Percentiles rank a stretch among this genome's conserved stretches.
Evolutionary conservation across 2,888 invertebrate genomes (phyloP).

Genomic region (Philonicus albiceps): DNA sequence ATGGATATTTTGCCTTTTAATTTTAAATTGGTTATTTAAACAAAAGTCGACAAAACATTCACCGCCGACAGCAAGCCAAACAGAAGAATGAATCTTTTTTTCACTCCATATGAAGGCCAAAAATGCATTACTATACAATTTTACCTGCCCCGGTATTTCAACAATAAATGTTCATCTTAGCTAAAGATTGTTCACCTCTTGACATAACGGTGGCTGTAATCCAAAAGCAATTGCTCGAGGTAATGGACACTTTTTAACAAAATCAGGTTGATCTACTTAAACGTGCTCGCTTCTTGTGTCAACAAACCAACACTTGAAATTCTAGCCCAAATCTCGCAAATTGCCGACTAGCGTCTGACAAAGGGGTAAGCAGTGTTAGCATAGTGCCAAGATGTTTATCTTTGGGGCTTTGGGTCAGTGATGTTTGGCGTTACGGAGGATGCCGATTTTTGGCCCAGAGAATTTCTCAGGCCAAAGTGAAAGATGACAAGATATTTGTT

Average conservation of each 20-base stretch:
- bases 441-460: background rate
- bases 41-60: background rate
- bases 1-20: too few relatives aligned
- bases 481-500: background rate
- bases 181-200: background rate
- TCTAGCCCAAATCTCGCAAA: background rate
- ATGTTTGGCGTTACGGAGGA: background rate
- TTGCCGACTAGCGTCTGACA: background rate
- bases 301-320: background rate
- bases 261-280: constrained; percentile 14
- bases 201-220: background rate
- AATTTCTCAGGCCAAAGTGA: background rate
- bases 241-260: background rate
- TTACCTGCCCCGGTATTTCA: background rate
- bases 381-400: background rate
- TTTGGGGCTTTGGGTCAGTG: background rate
- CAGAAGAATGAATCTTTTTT: background rate
- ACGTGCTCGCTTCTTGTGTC: background rate
- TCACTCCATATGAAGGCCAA: background rate
- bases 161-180: background rate
- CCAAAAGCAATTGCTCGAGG: background rate
- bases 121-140: background rate
- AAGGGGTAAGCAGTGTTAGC: background rate
- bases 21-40: background rate
- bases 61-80: background rate